A percentile compares a stretch with the other conserved stretches of the same genome.
Evolutionary conservation across 2,888 invertebrate species (phyloP).

Genomic region (Eupithecia tripunctaria): DNA sequence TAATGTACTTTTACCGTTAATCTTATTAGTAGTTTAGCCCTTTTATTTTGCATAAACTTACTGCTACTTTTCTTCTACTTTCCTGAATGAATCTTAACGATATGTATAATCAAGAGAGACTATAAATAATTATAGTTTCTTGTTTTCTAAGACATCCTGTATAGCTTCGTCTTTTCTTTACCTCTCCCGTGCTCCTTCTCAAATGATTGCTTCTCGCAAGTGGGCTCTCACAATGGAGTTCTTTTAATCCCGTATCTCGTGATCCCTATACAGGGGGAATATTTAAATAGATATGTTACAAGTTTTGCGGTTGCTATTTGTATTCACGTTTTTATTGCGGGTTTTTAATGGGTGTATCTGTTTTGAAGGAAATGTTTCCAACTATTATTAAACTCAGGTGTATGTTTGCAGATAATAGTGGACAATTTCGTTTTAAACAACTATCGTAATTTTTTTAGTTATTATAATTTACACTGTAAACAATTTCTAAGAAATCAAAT

Average conservation of each 20-base stretch:
- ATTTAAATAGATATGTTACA: slow-evolving; percentile 64
- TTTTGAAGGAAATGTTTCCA: neutral
- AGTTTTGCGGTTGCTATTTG: slow-evolving; percentile 22
- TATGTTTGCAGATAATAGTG: neutral
- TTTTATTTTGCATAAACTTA: neutral
- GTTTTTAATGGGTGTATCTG: neutral
- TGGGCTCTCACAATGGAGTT: slow-evolving; percentile 65
- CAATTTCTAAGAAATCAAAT: too few species aligned
- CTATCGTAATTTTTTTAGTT: too few species aligned
- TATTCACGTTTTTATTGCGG: neutral
- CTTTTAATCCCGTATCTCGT: slow-evolving; percentile 73
- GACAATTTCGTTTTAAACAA: neutral
- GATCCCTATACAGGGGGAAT: slow-evolving; percentile 50
- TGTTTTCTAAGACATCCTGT: slow-evolving; percentile 17
- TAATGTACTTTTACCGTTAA: too few species aligned
- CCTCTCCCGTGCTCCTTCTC: slow-evolving; percentile 45
- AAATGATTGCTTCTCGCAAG: slow-evolving; percentile 52
- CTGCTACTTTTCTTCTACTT: too few species aligned
- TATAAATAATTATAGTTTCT: neutral
- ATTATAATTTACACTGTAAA: too few species aligned
- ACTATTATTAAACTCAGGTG: neutral
- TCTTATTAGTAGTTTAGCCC: neutral
- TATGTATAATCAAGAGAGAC: too few species aligned
- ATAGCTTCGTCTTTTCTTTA: slow-evolving; percentile 32
- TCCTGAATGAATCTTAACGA: neutral